These are phyloP conservation scores for Gavialis gangeticus DNA, from an alignment of 2,113 vertebrate genomes.

Conservation along the genomic window DNA sequence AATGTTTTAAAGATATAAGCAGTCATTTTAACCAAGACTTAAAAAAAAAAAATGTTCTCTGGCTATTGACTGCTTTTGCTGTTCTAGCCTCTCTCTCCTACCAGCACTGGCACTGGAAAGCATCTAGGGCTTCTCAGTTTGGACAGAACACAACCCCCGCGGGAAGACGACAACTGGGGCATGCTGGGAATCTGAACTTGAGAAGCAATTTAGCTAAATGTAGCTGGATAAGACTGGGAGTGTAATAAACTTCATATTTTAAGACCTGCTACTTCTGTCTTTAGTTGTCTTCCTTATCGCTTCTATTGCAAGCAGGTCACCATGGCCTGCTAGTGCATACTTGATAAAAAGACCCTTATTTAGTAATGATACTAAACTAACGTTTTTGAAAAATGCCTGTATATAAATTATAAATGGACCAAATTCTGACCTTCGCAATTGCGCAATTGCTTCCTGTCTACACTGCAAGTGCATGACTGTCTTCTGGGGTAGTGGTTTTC, in stretches of 20 bases:
- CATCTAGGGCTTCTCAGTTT: neutral
- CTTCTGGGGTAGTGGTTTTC: too few species aligned
- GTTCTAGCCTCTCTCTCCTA: too few species aligned
- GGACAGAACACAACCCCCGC: neutral
- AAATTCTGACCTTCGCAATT: too few species aligned
- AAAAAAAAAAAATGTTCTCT: neutral
- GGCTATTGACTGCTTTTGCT: neutral
- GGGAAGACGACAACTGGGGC: neutral
- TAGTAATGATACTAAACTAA: neutral
- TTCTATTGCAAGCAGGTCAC: too few species aligned
- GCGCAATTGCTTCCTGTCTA: too few species aligned
- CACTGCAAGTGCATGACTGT: too few species aligned
- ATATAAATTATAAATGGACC: neutral
- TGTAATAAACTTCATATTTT: neutral
- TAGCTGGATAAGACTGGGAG: neutral
- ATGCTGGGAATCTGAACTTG: neutral
- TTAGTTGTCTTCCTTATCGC: neutral
- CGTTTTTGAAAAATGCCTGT: neutral
- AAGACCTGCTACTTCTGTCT: neutral
- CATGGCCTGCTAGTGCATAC: rapidly evolving
- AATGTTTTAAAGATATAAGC: neutral
- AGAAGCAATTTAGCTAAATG: conserved; percentile 10
- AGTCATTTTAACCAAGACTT: neutral
- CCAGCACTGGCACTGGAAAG: neutral
- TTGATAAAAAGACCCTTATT: neutral